Evolutionary conservation across 2,888 invertebrate genomes (phyloP), one percentile per base, ranked within the genome.

Genomic region (Tolmerus cingulatus): DNA sequence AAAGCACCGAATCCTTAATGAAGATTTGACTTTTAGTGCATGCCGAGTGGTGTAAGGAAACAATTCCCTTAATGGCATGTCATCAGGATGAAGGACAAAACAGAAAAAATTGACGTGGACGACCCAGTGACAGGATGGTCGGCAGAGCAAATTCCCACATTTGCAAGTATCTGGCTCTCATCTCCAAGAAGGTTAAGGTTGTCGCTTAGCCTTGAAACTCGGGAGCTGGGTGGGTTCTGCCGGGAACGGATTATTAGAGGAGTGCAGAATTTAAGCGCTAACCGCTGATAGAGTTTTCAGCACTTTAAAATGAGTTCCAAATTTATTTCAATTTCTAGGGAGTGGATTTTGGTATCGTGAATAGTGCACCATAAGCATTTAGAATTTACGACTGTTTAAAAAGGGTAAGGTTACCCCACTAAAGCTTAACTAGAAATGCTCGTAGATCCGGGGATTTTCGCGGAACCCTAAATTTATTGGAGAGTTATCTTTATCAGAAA

Each of bases 21-120:
- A 82, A 57, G 40, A 55, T 55, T 57, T 66, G 82, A 82, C 57
- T 82, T 82, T 82, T 82, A 82, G 82, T 82, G 82, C 82, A 66
- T 30, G 14, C 40, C 55, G 57, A 16, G 57, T 8, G 51, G 34
- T 34, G 19, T 37, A 82, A 82, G 82, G 82, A 82, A 82, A 82
- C 82, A 82, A 82, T 82, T 82, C 82, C 37, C 82, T 57, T 82
- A 82, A 82, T 82, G 82, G 57, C 40, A 37, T 34, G 57, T 57
- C 82, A 82, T 82, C 82, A 82, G 43, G 30, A 76, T 5, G 34
- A 76, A 76, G n/a, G 76, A 66, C 43, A 79, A 51, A 51, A 51
- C 23, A 27, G 55, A 30, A 82, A 82, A 66, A 82, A 82, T 82
- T 66, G 82, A 82, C 57, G 37, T 19, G 55, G 82, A 30, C 81